phyloP scores from a whole-genome alignment of 2,113 vertebrate species.

The Nothobranchius furzeri region DNA sequence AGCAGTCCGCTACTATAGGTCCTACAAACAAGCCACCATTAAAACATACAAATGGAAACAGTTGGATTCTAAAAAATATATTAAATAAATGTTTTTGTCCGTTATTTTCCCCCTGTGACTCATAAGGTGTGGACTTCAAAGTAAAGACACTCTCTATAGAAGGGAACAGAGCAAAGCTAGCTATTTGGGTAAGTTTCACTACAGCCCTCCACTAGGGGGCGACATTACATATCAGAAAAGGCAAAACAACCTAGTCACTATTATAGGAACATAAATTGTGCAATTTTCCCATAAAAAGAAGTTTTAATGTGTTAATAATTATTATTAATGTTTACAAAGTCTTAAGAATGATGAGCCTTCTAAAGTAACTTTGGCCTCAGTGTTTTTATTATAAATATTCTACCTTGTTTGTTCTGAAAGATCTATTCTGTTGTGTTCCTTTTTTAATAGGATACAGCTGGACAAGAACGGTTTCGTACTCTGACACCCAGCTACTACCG shows the following conservation, averaged over 20 bases:
- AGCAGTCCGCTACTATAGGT: conserved; percentile 97
- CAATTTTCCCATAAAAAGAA: too few relatives aligned
- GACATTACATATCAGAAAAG: conserved; percentile 28
- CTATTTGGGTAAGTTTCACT: conserved; percentile 90
- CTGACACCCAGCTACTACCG: conserved; percentile 97
- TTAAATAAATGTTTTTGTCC: too few relatives aligned
- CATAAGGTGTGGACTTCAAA: conserved; percentile 96
- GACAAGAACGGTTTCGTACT: conserved; percentile 95
- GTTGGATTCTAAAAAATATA: too few relatives aligned
- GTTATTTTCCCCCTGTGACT: not conserved
- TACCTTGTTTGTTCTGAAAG: not conserved
- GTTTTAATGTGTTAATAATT: not conserved
- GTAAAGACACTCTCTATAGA: conserved; percentile 97
- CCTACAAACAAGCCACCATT: conserved; percentile 3
- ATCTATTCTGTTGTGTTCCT: conserved; percentile 9
- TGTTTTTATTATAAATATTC: not conserved
- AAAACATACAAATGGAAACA: too few relatives aligned
- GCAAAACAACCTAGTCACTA: not conserved
- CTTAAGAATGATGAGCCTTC: not conserved
- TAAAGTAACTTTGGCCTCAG: not conserved
- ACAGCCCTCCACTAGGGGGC: conserved; percentile 43
- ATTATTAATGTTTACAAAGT: not conserved
- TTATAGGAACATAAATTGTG: too few relatives aligned
- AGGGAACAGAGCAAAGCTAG: conserved; percentile 96
- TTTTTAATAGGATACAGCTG: conserved; percentile 90